Evolutionary conservation across 37 sponge, comb jelly and placozoan species (phyloP), one percentile per base, ranked within the genome.

Genomic region (Eunapius fragilis): DNA sequence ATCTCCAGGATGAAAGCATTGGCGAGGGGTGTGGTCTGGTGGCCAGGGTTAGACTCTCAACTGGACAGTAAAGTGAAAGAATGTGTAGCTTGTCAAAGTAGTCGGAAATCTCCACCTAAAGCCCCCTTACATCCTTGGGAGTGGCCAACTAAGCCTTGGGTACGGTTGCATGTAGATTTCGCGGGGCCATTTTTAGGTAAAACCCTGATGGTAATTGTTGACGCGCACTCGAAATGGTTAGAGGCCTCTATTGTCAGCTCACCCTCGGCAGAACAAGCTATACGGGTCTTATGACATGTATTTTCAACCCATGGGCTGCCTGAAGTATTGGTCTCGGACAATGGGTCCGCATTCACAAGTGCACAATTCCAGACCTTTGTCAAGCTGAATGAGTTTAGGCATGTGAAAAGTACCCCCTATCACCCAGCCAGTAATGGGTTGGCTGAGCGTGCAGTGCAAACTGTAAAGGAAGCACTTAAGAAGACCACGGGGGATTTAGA

Each of bases 41-140:
- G 87, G 87, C 87, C 87, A 37, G 81, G 81, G 31, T 71, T 87
- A 9, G 87, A 87, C 37, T 2, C n/a, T 69, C 14, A 83, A 0
- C 2, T 83, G 28, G 67, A 45, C 32, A 35, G 26, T 2, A 72
- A 25, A 82, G 74, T 83, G 0, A 25, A 28, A 47, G 14, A 9
- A 13, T 73, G 84, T 47, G 23, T 25, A 11, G 11, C 13, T 17
- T 73, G 84, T 47, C 84, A 83, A 45, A 34, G 9, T 10, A 2
- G 67, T 34, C 69, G 68, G 32, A 25, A 34, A 34, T 3, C 22
- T 2, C 81, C 81, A 25, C 1, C 78, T 2, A 34, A 50, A 12
- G 86, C 71, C 19, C 86, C 69, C 22, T 13, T 85, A 34, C 86
- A 76, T 70, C 86, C 71, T 2, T 75, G 86, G 86, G 70, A 76